phyloP scores from a whole-genome alignment of 2,888 invertebrate genomes.

The Salticus scenicus region DNA sequence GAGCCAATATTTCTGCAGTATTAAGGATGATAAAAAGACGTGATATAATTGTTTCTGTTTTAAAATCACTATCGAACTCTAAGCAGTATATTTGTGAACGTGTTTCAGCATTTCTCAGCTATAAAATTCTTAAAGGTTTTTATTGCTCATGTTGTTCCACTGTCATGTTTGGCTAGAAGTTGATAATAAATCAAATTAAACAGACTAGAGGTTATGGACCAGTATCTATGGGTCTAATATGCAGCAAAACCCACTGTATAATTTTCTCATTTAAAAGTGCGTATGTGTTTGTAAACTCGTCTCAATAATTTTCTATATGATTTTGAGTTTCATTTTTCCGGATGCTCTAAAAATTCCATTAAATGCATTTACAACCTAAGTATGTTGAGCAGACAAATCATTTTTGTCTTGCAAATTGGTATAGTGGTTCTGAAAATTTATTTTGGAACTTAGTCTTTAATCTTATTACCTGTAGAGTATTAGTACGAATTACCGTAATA shows the following conservation, averaged over 20 bases:
- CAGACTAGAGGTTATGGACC: slow-evolving; percentile 90
- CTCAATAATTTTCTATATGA: too few relatives aligned
- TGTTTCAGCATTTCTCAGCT: slow-evolving; percentile 84
- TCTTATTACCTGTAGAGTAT: too few relatives aligned
- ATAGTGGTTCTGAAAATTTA: too few relatives aligned
- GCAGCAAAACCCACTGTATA: slow-evolving; percentile 86
- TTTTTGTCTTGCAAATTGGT: too few relatives aligned
- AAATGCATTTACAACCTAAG: too few relatives aligned
- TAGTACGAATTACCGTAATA: too few relatives aligned
- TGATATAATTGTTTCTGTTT: slow-evolving; percentile 90
- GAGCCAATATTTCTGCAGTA: slow-evolving; percentile 84
- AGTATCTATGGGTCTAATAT: slow-evolving; percentile 88
- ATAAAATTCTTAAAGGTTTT: slow-evolving; percentile 79
- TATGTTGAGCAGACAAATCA: too few relatives aligned
- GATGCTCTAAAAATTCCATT: too few relatives aligned
- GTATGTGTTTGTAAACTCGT: too few relatives aligned
- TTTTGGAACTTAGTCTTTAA: too few relatives aligned
- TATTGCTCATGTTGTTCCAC: slow-evolving; percentile 78
- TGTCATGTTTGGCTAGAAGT: slow-evolving; percentile 95
- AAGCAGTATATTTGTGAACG: slow-evolving; percentile 89
- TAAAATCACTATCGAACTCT: slow-evolving; percentile 87
- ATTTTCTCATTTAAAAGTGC: slow-evolving; percentile 52
- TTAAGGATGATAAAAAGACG: slow-evolving; percentile 78
- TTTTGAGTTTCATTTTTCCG: too few relatives aligned
- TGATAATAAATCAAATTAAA: slow-evolving; percentile 88